Conservation (phyloP, 1,140 invertebrate species). For the Trichoplusia ni region DNA sequence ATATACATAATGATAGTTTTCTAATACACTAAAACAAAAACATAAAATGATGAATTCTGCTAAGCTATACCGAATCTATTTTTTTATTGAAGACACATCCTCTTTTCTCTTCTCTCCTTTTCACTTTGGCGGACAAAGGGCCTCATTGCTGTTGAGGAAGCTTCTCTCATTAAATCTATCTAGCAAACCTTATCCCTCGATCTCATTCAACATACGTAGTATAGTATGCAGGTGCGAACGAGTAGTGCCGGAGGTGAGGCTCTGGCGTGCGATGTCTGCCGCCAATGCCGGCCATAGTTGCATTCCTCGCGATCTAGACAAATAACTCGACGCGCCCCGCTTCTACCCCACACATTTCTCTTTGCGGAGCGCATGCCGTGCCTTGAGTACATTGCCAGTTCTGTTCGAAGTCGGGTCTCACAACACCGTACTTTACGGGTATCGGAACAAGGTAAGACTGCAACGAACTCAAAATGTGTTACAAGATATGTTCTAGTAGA, state of each 20-base stretch:
- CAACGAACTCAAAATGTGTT: not conserved
- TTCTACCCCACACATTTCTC: conserved; percentile 23
- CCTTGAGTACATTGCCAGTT: too few relatives aligned
- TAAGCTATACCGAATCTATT: too few relatives aligned
- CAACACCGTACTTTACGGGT: not conserved
- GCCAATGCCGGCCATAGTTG: conserved; percentile 19
- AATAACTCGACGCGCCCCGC: conserved; percentile 41
- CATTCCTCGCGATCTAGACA: conserved; percentile 48
- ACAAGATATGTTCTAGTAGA: conserved; percentile 7
- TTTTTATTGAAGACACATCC: too few relatives aligned
- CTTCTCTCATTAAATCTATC: too few relatives aligned
- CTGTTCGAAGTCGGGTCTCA: not conserved
- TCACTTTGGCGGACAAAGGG: too few relatives aligned
- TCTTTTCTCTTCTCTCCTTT: too few relatives aligned
- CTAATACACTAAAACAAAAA: too few relatives aligned
- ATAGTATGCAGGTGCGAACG: not conserved
- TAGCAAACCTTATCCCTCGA: not conserved
- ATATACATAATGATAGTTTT: too few relatives aligned
- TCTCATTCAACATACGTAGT: not conserved
- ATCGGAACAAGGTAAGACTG: conserved; percentile 2
- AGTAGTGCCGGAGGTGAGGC: not conserved
- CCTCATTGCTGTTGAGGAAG: too few relatives aligned
- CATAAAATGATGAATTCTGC: too few relatives aligned
- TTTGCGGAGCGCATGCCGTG: too few relatives aligned
- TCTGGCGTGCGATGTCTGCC: not conserved